Evolutionary conservation across 2,888 invertebrate genomes (phyloP).

Genomic region (Hyposoter didymator): DNA sequence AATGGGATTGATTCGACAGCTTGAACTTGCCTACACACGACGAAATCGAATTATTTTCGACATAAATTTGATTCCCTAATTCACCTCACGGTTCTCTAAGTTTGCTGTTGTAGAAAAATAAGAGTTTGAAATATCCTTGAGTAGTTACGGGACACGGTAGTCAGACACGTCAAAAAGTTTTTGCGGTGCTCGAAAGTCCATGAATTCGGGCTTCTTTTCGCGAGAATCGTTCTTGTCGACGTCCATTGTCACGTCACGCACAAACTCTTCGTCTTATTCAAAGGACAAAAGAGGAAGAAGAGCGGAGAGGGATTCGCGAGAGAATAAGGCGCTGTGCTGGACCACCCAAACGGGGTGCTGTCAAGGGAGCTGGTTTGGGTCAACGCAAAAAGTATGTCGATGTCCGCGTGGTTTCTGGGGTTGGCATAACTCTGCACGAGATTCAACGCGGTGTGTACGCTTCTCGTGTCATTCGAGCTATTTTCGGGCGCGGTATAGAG

Average conservation of each 20-base stretch:
- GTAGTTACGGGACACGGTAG: conserved; percentile 54
- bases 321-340: conserved; percentile 37
- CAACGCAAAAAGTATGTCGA: conserved; percentile 69
- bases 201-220: conserved; percentile 58
- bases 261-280: conserved; percentile 59
- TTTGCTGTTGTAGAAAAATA: background rate
- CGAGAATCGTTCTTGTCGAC: conserved; percentile 50
- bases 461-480: conserved; percentile 49
- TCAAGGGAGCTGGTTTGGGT: conserved; percentile 60
- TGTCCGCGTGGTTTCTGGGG: conserved; percentile 70
- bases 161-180: conserved; percentile 45
- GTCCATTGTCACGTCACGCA: conserved; percentile 65
- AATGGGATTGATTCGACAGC: background rate
- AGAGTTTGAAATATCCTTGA: conserved; percentile 11
- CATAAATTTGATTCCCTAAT: background rate
- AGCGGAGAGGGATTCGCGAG: conserved; percentile 16
- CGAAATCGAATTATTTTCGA: background rate
- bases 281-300: background rate
- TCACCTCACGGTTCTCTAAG: background rate
- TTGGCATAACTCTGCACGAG: conserved; percentile 65
- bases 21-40: background rate
- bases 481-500: conserved; percentile 46
- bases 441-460: conserved; percentile 23
- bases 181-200: conserved; percentile 38
- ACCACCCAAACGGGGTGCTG: conserved; percentile 69